Base-by-base conservation (phyloP, 2,113 vertebrate species). In the Riparia riparia region DNA sequence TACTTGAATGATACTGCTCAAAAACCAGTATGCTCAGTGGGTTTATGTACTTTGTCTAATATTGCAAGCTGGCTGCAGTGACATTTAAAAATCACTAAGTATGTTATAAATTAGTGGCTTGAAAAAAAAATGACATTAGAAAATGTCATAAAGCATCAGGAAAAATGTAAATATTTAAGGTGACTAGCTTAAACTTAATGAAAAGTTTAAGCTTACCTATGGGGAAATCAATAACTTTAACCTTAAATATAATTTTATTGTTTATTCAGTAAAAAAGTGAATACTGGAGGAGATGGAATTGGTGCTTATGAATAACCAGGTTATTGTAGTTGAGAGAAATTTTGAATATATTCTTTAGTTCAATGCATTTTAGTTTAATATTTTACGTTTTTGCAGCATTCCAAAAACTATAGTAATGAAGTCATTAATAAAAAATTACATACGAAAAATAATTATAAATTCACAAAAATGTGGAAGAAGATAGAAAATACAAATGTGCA, bases 161-260 rank as follows among this genome's bases (percentile, higher is more conserved):
- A 61, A 95, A 74, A 92, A 89, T 87, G 94, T 95, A 95, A 97
- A 96, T 96, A 94, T 97, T 96, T 94, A 95, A 96, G 73, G 81
- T 95, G 86, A 76, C 61, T 82, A 61, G 57, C 78, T 93, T 94
- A 78, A 86, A 94, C 29, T 70, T 94, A 94, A 86, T 91, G 65
- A 96, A 95, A 87, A 60, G 31, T 95, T 90, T 93, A 92, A 95
- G 81, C 41, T 68, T 94, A 93, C 17, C 88, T 69, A 24, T 91
- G 51, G 91, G 86, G 90, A 97, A 88, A 93, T 94, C 54, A 86
- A 17, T 84, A 69, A 82, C 65, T 91, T 80, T 34, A 94, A 80
- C 89, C 78, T 96, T 86, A 91, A 93, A 93, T 92, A 89, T 80
- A 25, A 72, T 85, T 90, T 89, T 84, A 61, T 61, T 92, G 72